Conservation (phyloP, 2,113 vertebrate species). For the Ptyas mucosa region DNA sequence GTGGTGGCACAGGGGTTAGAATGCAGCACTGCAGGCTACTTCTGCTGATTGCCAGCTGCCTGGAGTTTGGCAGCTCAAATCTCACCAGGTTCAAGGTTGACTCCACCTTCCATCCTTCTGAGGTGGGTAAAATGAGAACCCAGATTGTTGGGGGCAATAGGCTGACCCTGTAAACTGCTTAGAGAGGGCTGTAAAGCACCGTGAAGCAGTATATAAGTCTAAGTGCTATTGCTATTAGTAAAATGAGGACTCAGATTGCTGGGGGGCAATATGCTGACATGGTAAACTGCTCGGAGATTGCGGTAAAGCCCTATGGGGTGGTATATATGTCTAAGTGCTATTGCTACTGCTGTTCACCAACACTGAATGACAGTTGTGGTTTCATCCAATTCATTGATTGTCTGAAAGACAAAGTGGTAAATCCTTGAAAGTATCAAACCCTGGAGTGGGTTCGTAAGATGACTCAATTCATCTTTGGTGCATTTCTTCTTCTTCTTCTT, state of each 20-base stretch:
- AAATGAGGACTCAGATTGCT: background rate
- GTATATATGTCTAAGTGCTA: background rate
- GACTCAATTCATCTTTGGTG: slow-evolving; percentile 37
- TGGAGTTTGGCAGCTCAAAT: too few relatives aligned
- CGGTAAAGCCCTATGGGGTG: background rate
- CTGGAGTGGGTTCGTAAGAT: slow-evolving; percentile 48
- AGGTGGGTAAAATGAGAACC: too few relatives aligned
- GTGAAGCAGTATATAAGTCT: too few relatives aligned
- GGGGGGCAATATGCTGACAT: background rate
- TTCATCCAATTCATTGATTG: background rate
- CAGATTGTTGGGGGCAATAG: too few relatives aligned
- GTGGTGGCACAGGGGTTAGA: too few relatives aligned
- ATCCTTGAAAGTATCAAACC: slow-evolving; percentile 37
- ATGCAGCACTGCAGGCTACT: too few relatives aligned
- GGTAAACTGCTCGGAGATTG: background rate
- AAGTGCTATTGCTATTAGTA: background rate
- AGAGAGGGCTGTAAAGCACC: too few relatives aligned
- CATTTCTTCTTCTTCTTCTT: slow-evolving; percentile 15
- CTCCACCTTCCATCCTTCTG: too few relatives aligned
- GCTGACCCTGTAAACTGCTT: too few relatives aligned
- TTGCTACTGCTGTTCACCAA: background rate
- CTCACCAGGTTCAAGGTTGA: too few relatives aligned
- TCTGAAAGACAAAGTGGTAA: slow-evolving; percentile 43
- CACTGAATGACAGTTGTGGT: background rate
- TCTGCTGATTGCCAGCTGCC: too few relatives aligned